Base-by-base conservation (phyloP, 1,140 invertebrate genomes). In the Magallana angulata region DNA sequence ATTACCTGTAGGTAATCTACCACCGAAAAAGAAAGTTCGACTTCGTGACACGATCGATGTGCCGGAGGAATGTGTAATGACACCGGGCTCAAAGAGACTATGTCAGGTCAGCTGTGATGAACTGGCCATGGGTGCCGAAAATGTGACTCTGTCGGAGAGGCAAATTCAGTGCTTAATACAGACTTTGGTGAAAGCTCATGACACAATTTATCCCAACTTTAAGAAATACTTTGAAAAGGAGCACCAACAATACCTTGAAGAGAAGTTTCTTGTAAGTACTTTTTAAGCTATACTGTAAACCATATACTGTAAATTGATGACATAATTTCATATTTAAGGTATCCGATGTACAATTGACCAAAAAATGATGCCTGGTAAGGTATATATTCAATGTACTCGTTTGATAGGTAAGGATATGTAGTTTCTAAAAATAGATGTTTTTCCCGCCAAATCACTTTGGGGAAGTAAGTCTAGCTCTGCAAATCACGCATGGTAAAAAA, bases 141-240 rank as follows among this genome's bases (percentile, higher is more conserved):
- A 24, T 60, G 30, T 36, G 16, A 82, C 9, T 18, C 64, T 87
- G 1, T 81, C 58, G 3, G 86, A 89, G 16, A 58, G 68, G 8
- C 85, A 89, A 58, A 82, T 83, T 18, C 68, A 85, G 57, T 60
- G 81, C 24, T 18, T 87, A 7, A 87, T 89, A 14, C 80, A 87
- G 30, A 85, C 80, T 5, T 36, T 89, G 36, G 85, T 89, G 4
- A 62, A 71, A 16, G 85, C 88, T 1, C 88, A 89, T 24, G 83
- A 87, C 16, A 82, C 68, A 36, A 83, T 89, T 0, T 89, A 89
- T 60, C 88, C 88, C 1, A 60, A 80, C 48, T 83, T 89, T 82
- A 87, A 71, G 24, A 89, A 87, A 18, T 87, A 87, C 62, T 87
- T 82, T 16, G 71, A 89, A 57, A 87, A 89, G 85, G 85, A 87